Percentiles rank a stretch among this genome's conserved stretches.
Conservation (phyloP, 2,797 vertebrate genomes). For the Sternotherus odoratus region DNA sequence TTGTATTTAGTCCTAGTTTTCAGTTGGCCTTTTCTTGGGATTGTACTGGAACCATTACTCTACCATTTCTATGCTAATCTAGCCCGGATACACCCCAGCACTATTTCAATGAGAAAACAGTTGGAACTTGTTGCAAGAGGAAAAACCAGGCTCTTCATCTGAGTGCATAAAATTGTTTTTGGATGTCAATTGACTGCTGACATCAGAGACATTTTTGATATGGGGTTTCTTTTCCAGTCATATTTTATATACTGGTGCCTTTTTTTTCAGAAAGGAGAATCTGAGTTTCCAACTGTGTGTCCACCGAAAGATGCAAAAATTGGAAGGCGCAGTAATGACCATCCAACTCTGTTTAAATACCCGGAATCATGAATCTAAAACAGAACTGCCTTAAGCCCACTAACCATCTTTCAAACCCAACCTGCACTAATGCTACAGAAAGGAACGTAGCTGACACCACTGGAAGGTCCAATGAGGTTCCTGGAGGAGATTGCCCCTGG, state of each 20-base stretch:
- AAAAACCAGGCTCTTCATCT: neutral
- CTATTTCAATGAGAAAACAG: neutral
- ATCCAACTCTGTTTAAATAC: neutral
- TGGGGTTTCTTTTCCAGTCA: neutral
- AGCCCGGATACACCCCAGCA: neutral
- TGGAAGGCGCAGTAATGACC: neutral
- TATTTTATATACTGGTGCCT: neutral
- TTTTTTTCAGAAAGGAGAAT: neutral
- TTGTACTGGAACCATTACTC: neutral
- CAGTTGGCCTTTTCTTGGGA: neutral
- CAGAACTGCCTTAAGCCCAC: neutral
- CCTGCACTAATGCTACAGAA: neutral
- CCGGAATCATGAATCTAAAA: neutral
- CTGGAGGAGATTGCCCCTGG: neutral
- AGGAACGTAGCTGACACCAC: neutral
- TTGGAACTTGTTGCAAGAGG: neutral
- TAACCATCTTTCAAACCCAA: neutral
- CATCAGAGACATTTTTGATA: constrained; percentile 1
- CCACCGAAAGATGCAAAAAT: neutral
- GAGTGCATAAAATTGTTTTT: neutral
- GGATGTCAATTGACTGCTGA: neutral
- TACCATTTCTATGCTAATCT: neutral
- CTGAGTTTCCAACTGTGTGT: neutral
- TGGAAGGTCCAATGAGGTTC: neutral
- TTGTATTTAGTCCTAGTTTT: neutral